Percentiles rank a stretch among this genome's conserved stretches.
phyloP scores from a whole-genome alignment of 2,113 vertebrate species.

The Chaetorhynchus papuensis region DNA sequence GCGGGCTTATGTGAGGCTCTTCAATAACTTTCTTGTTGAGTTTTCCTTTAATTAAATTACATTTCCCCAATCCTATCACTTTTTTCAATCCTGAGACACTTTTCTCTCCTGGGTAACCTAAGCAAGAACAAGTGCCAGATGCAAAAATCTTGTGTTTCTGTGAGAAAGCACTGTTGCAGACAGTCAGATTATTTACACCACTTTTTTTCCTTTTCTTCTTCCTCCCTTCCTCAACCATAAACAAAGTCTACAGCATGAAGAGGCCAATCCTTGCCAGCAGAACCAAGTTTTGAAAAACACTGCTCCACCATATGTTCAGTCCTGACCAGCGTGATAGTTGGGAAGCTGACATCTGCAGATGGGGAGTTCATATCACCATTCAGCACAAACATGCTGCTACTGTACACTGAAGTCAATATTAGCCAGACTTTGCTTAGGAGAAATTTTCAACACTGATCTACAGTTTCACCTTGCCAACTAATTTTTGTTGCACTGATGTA shows the following conservation, averaged over 20 bases:
- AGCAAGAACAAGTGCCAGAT: background rate
- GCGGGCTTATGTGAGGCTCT: background rate
- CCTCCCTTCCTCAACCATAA: background rate
- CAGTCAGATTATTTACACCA: background rate
- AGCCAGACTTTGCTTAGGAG: slow-evolving; percentile 11
- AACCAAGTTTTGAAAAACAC: slow-evolving; percentile 42
- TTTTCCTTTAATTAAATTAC: background rate
- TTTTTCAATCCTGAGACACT: background rate
- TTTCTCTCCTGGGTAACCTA: background rate
- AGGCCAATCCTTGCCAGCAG: slow-evolving; percentile 41
- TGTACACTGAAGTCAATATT: background rate
- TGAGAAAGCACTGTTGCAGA: background rate
- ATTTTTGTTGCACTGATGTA: background rate
- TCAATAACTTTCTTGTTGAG: background rate
- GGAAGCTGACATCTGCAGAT: slow-evolving; percentile 32
- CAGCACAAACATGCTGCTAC: background rate
- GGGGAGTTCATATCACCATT: background rate
- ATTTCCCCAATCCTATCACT: background rate
- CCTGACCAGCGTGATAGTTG: background rate
- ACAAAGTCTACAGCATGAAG: slow-evolving; percentile 39
- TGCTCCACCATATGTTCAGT: slow-evolving; percentile 39
- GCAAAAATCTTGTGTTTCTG: slow-evolving; percentile 7
- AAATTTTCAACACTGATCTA: background rate
- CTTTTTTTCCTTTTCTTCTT: background rate
- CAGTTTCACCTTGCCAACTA: background rate